Conservation (phyloP, 1,140 invertebrate genomes). For the Conus betulinus region DNA sequence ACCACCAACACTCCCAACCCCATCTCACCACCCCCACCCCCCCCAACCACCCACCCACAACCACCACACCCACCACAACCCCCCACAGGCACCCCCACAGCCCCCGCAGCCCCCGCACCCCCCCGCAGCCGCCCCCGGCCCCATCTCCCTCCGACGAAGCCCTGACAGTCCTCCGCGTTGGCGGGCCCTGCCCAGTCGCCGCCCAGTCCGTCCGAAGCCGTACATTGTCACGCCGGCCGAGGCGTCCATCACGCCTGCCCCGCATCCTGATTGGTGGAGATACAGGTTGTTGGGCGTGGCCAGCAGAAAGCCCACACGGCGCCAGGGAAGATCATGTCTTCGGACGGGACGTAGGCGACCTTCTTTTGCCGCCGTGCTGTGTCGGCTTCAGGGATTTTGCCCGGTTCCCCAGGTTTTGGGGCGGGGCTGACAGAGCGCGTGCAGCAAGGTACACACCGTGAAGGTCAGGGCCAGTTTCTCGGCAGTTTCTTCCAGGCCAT, state of each 20-base stretch:
- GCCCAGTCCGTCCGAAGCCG: neutral
- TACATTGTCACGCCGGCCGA: neutral
- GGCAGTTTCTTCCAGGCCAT: slow-evolving; percentile 52
- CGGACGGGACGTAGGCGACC: slow-evolving; percentile 54
- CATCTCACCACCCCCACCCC: slow-evolving; percentile 35
- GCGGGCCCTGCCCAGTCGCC: neutral
- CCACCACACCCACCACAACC: slow-evolving; percentile 40
- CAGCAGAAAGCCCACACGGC: slow-evolving; percentile 67
- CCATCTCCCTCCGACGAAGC: neutral
- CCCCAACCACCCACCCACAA: slow-evolving; percentile 20
- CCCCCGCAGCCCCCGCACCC: slow-evolving; percentile 43
- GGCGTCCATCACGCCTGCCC: slow-evolving; percentile 34
- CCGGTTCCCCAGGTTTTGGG: slow-evolving; percentile 59
- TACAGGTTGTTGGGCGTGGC: slow-evolving; percentile 69
- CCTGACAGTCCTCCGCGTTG: neutral
- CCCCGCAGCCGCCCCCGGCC: slow-evolving; percentile 28
- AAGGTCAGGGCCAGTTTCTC: slow-evolving; percentile 69
- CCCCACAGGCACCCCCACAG: slow-evolving; percentile 40
- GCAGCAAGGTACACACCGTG: slow-evolving; percentile 65
- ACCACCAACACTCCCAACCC: neutral
- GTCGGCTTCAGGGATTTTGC: slow-evolving; percentile 40
- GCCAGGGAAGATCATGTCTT: slow-evolving; percentile 64
- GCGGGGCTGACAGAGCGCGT: slow-evolving; percentile 70
- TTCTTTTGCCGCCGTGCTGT: slow-evolving; percentile 22
- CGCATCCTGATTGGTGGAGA: slow-evolving; percentile 57